Evolutionary conservation across 2,113 vertebrate species (phyloP).

Genomic region (Bos indicus): DNA sequence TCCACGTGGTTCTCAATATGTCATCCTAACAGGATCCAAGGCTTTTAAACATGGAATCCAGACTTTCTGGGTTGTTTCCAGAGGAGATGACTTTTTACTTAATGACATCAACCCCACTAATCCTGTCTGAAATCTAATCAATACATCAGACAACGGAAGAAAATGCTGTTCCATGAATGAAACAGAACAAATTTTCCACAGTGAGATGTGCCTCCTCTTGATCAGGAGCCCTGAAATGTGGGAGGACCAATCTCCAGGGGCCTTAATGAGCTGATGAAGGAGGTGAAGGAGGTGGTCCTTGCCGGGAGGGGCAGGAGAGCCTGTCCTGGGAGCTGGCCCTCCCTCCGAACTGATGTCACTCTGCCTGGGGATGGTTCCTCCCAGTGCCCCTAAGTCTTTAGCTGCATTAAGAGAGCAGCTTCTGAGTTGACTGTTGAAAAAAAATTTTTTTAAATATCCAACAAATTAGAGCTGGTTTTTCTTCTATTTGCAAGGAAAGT

Average conservation of each 20-base stretch:
- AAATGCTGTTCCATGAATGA: conserved; percentile 7
- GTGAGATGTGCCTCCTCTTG: not conserved
- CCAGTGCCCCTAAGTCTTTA: not conserved
- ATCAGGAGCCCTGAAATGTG: not conserved
- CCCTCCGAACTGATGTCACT: not conserved
- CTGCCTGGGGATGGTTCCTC: not conserved
- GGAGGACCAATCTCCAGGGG: not conserved
- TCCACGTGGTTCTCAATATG: conserved; percentile 45
- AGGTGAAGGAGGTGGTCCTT: not conserved
- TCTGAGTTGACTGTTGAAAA: not conserved
- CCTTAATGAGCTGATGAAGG: not conserved
- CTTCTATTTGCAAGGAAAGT: not conserved
- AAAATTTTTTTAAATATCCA: not conserved
- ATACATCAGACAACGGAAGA: conserved; percentile 37
- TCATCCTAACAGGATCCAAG: conserved; percentile 62
- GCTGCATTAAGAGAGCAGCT: not conserved
- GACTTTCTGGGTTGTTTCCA: conserved; percentile 57
- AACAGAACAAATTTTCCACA: not conserved
- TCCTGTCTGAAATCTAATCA: conserved; percentile 69
- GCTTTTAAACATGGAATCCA: conserved; percentile 55
- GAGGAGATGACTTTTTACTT: conserved; percentile 57
- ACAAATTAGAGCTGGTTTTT: not conserved
- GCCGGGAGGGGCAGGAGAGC: not conserved
- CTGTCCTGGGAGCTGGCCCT: not conserved
- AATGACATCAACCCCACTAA: conserved; percentile 54